These are phyloP conservation scores for Ptilonorhynchus violaceus DNA, from an alignment of 2,113 vertebrate genomes.

Conservation along the genomic window DNA sequence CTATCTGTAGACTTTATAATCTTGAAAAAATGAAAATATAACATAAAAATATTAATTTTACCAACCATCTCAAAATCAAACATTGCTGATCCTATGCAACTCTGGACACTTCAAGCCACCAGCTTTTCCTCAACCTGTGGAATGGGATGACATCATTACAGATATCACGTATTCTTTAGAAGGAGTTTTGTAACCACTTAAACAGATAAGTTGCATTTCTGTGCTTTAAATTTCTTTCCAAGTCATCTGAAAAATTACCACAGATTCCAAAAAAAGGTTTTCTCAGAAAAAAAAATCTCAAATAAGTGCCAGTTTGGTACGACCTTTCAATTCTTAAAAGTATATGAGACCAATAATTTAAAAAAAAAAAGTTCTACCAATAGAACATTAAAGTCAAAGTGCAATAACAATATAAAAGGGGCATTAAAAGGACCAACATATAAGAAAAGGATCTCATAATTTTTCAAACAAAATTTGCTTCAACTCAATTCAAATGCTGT, in stretches of 20 bases:
- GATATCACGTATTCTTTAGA: neutral
- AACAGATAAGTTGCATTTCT: neutral
- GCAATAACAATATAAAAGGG: neutral
- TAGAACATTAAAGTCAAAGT: neutral
- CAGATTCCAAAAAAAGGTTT: neutral
- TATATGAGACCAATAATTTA: neutral
- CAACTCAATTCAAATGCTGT: neutral
- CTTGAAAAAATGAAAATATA: neutral
- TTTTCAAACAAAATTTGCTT: neutral
- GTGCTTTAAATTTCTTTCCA: neutral
- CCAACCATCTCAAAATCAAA: neutral
- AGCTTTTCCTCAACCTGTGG: neutral
- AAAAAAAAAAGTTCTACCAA: neutral
- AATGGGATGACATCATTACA: neutral
- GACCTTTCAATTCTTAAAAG: neutral
- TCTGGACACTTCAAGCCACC: neutral
- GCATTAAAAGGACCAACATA: neutral
- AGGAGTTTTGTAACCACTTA: neutral
- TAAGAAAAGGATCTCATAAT: neutral
- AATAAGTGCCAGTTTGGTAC: neutral
- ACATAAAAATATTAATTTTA: neutral
- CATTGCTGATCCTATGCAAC: fast-evolving
- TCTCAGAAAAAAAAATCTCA: neutral
- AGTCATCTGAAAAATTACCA: neutral
- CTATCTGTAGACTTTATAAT: neutral